phyloP scores from a whole-genome alignment of 2,113 vertebrate species.

The Salvator merianae region DNA sequence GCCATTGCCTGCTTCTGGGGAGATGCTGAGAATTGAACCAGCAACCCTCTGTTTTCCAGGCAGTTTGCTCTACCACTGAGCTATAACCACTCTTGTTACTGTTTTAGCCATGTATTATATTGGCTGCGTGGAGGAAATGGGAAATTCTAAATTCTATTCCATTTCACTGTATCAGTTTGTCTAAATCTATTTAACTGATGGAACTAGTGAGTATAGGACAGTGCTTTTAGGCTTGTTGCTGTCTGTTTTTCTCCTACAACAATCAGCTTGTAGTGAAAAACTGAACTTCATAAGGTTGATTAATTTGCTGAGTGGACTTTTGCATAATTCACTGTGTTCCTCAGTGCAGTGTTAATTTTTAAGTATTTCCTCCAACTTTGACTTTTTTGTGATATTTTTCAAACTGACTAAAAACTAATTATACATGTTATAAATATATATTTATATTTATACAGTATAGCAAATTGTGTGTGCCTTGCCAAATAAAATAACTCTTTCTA shows the following conservation, averaged over 20 bases:
- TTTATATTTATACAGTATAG: not conserved
- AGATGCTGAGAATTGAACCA: no score
- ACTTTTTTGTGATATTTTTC: not conserved
- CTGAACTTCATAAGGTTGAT: not conserved
- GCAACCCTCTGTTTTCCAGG: no score
- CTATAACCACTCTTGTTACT: not conserved
- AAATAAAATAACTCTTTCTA: slow-evolving; percentile 63
- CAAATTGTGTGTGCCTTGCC: slow-evolving; percentile 39
- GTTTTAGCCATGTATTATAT: not conserved
- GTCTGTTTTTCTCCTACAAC: not conserved
- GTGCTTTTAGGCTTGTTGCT: not conserved
- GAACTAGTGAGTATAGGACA: not conserved
- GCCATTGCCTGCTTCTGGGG: no score
- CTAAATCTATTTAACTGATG: not conserved
- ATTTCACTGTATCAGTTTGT: not conserved
- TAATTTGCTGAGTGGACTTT: not conserved
- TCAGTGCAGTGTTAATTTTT: not conserved
- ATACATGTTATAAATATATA: slow-evolving; percentile 22
- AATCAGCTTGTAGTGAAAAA: not conserved
- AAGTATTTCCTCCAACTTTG: not conserved
- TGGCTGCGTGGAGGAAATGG: not conserved
- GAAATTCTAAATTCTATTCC: not conserved
- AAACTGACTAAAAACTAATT: not conserved
- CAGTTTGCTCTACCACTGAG: no score
- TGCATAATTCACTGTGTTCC: not conserved